These are phyloP conservation scores for Lontra canadensis DNA, from an alignment of 2,113 vertebrate species.

Conservation along the genomic window DNA sequence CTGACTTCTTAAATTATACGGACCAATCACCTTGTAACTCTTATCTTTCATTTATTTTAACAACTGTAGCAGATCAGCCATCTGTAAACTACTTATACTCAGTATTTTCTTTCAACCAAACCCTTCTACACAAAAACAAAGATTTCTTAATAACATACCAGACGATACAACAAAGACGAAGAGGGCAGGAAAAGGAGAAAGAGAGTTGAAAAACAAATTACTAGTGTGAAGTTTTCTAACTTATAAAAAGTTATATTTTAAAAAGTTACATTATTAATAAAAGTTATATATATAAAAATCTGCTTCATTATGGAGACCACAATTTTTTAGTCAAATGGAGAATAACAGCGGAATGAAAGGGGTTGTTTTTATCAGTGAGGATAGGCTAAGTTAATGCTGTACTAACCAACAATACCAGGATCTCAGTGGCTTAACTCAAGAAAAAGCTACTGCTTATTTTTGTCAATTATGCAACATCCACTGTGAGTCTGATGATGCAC, in stretches of 20 bases:
- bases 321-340: neutral
- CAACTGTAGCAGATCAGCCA: neutral
- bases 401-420: neutral
- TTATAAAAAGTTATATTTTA: neutral
- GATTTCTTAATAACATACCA: neutral
- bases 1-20: neutral
- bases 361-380: neutral
- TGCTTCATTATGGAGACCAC: neutral
- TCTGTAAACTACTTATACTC: neutral
- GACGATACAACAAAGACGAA: neutral
- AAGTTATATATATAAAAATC: neutral
- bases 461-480: neutral
- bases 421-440: constrained; percentile 8
- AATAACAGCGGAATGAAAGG: neutral
- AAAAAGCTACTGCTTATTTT: neutral
- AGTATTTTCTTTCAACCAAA: neutral
- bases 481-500: neutral
- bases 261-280: too few relatives aligned
- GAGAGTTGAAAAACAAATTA: neutral
- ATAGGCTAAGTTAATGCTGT: neutral
- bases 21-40: neutral
- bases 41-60: constrained; percentile 48
- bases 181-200: neutral
- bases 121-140: neutral
- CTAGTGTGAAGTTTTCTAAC: neutral